A percentile compares a stretch with the other conserved stretches of the same genome.
phyloP scores from a whole-genome alignment of 2,888 invertebrate genomes.

The Lacanobia oleracea region DNA sequence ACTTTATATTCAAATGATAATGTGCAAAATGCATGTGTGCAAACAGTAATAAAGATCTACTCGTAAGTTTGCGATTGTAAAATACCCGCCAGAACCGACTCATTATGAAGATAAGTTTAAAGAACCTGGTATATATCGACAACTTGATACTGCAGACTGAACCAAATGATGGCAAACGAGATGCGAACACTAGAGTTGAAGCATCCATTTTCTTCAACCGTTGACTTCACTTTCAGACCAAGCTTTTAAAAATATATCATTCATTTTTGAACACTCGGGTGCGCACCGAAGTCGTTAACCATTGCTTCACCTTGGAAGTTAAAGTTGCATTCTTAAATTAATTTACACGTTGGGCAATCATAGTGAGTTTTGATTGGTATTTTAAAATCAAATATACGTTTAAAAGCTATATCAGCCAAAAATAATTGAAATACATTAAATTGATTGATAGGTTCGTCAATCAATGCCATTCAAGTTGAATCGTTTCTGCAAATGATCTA shows the following conservation, averaged over 20 bases:
- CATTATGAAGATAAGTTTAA: conserved; percentile 13
- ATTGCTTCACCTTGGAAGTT: conserved; percentile 39
- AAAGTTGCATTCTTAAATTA: conserved; percentile 24
- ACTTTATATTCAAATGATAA: conserved; percentile 21
- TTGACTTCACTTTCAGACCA: background rate
- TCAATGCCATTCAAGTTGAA: conserved; percentile 14
- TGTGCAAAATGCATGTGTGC: background rate
- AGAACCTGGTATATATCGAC: conserved; percentile 22
- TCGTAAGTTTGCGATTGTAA: background rate
- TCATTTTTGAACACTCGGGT: conserved; percentile 27
- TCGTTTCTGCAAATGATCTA: conserved; percentile 52
- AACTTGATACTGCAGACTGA: conserved; percentile 11
- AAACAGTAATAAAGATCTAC: background rate
- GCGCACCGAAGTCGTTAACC: background rate
- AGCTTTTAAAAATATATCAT: conserved; percentile 32
- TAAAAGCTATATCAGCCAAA: conserved; percentile 1
- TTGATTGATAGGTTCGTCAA: conserved; percentile 13
- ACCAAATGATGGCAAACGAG: conserved; percentile 14
- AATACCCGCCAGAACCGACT: background rate
- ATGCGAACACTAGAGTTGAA: background rate
- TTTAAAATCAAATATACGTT: conserved; percentile 28
- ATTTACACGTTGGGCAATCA: conserved; percentile 31
- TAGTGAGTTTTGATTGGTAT: conserved; percentile 16
- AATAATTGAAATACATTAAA: conserved; percentile 13
- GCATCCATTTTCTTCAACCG: conserved; percentile 22